Evolutionary conservation across 2,797 vertebrate species (phyloP).

Genomic region (Carduelis carduelis): DNA sequence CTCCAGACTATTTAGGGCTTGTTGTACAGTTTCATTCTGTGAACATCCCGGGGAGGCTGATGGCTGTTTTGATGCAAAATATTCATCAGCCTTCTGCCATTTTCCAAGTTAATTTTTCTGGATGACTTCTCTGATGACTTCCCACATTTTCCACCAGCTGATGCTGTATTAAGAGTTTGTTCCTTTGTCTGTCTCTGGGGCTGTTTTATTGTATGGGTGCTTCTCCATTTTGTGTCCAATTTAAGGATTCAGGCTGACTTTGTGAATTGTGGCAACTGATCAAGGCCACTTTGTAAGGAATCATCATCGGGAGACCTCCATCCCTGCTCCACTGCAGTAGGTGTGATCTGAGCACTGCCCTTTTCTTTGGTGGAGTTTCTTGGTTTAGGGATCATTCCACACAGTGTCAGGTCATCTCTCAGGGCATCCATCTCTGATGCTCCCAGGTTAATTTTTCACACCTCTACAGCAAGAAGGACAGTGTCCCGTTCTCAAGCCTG

Average conservation of each 20-base stretch:
- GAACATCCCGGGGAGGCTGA: background rate
- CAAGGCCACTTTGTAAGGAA: background rate
- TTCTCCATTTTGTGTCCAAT: background rate
- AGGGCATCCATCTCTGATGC: background rate
- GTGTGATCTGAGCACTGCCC: background rate
- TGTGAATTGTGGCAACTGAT: background rate
- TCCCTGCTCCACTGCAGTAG: background rate
- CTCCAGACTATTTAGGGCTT: background rate
- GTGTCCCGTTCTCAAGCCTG: background rate
- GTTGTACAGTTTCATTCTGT: conserved; percentile 20
- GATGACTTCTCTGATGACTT: background rate
- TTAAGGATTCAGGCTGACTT: background rate
- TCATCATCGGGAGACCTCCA: background rate
- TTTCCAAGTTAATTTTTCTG: conserved; percentile 32
- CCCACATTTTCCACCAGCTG: conserved; percentile 11
- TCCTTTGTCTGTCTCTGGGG: background rate
- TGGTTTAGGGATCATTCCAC: background rate
- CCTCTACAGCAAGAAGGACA: background rate
- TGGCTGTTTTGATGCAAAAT: background rate
- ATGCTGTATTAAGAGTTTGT: background rate
- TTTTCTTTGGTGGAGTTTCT: background rate
- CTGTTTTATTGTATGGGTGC: background rate
- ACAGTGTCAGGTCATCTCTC: background rate
- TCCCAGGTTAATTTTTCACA: background rate
- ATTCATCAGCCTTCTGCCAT: conserved; percentile 40